These are phyloP conservation scores for Pseudorectes ferrugineus DNA, from an alignment of 2,113 vertebrate species.

Conservation along the genomic window DNA sequence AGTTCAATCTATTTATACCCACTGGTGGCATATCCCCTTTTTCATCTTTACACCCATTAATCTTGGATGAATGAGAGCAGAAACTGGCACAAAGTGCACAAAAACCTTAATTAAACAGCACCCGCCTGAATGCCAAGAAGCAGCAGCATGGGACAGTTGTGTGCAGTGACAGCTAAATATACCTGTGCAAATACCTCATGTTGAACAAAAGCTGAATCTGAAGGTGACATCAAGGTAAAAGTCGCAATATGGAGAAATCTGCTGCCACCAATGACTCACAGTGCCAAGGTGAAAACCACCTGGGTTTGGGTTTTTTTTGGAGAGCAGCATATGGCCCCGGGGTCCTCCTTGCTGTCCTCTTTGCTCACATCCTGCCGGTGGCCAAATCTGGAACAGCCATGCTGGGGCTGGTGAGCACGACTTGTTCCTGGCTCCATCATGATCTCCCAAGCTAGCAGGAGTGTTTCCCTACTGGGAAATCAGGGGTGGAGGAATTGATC, in stretches of 20 bases:
- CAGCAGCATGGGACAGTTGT: not conserved
- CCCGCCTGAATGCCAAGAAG: not conserved
- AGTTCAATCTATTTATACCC: not conserved
- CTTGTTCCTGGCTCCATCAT: not conserved
- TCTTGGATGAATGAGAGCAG: not conserved
- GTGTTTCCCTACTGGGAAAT: not conserved
- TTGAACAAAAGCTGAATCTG: not conserved
- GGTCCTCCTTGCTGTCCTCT: not conserved
- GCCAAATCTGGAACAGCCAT: not conserved
- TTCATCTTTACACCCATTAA: not conserved
- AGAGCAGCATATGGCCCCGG: not conserved
- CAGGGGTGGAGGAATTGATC: not conserved
- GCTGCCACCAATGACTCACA: not conserved
- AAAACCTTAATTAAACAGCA: conserved; percentile 37
- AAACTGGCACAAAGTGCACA: not conserved
- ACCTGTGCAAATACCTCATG: not conserved
- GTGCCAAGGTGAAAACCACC: not conserved
- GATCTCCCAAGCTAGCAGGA: not conserved
- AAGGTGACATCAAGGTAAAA: conserved; percentile 36
- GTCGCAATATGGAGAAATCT: not conserved
- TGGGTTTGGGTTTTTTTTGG: not conserved
- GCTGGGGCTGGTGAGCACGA: not conserved
- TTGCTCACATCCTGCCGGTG: not conserved
- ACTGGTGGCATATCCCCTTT: not conserved
- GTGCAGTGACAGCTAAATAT: not conserved